Conservation (phyloP, 1,140 invertebrate genomes). For the Venustaconcha ellipsiformis region DNA sequence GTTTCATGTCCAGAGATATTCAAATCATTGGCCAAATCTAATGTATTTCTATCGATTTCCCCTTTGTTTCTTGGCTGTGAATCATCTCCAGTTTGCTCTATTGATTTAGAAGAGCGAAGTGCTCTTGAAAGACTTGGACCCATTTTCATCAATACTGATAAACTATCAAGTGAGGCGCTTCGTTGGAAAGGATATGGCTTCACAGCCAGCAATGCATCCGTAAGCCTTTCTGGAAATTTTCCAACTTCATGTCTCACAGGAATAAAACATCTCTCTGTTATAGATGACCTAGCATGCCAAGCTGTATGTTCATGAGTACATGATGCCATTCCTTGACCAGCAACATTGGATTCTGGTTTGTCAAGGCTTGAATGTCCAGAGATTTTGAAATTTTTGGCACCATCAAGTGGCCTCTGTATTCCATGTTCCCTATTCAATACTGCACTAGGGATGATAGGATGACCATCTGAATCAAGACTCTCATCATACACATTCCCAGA, state of each 20-base stretch:
- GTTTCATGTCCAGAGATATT: not conserved
- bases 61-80: not conserved
- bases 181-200: constrained; percentile 13
- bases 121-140: constrained; percentile 14
- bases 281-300: too few species aligned
- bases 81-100: not conserved
- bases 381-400: too few species aligned
- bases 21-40: not conserved
- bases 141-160: constrained; percentile 11
- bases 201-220: constrained; percentile 16
- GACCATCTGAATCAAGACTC: constrained; percentile 11
- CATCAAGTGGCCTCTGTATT: too few species aligned
- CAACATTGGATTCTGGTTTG: too few species aligned
- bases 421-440: too few species aligned
- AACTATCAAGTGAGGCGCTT: constrained; percentile 17
- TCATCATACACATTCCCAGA: constrained; percentile 59
- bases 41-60: not conserved
- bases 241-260: not conserved
- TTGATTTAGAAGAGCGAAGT: not conserved
- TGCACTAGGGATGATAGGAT: too few species aligned
- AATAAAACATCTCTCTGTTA: too few species aligned
- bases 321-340: too few species aligned
- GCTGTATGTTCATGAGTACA: too few species aligned
- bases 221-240: constrained; percentile 25
- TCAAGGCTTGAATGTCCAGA: too few species aligned